phyloP scores from a whole-genome alignment of 2,888 invertebrate genomes.

The Brachyopa scutellaris region DNA sequence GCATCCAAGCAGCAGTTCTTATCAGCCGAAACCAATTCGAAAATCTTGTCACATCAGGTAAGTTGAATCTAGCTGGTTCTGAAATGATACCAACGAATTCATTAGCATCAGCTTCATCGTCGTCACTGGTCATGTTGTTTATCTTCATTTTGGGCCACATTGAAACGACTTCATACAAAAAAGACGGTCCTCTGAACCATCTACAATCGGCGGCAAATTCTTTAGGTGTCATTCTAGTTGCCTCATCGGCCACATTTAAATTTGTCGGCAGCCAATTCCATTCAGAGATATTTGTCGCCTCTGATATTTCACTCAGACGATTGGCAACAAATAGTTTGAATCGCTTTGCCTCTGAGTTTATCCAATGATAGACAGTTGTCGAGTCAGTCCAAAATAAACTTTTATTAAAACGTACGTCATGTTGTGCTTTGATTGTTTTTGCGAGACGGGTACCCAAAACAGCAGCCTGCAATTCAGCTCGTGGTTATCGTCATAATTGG shows the following conservation, averaged over 20 bases:
- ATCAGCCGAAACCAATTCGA: neutral
- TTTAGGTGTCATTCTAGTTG: neutral
- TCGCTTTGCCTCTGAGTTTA: neutral
- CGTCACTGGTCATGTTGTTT: no score
- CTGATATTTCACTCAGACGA: conserved; percentile 58
- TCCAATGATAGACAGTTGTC: neutral
- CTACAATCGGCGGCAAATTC: neutral
- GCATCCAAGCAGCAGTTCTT: neutral
- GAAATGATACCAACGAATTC: neutral
- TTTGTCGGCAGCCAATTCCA: conserved; percentile 26
- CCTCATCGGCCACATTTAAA: conserved; percentile 12
- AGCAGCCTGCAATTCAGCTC: conserved; percentile 67
- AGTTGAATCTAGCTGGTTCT: neutral
- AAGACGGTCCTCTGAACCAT: neutral
- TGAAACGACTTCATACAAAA: neutral
- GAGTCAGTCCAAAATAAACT: conserved; percentile 73
- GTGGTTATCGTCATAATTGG: conserved; percentile 27
- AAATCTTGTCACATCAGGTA: neutral
- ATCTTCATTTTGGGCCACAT: neutral
- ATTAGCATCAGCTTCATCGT: neutral
- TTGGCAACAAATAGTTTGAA: neutral
- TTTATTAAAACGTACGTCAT: conserved; percentile 16
- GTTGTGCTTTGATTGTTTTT: conserved; percentile 8
- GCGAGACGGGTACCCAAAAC: conserved; percentile 47
- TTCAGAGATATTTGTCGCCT: neutral